Evolutionary conservation across 2,888 invertebrate genomes (phyloP).

Genomic region (Desoria tigrina): DNA sequence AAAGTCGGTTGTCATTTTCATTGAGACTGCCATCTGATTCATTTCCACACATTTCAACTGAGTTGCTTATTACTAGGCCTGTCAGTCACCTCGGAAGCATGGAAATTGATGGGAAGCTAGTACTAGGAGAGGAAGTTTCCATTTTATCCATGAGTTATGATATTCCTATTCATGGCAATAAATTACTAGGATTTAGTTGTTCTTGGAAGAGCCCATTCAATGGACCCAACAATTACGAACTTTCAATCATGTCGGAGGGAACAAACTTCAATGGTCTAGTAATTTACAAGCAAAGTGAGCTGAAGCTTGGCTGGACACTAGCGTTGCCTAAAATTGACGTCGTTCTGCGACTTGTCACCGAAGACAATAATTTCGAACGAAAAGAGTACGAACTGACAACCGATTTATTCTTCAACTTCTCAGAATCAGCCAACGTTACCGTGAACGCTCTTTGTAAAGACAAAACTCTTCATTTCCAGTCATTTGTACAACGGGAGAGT

Average conservation of each 20-base stretch:
- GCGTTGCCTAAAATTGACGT: constrained; percentile 8
- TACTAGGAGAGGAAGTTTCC: constrained; percentile 34
- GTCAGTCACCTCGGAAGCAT: constrained; percentile 20
- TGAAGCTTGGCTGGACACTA: constrained; percentile 33
- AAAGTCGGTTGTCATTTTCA: too few relatives aligned
- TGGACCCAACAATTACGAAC: constrained; percentile 33
- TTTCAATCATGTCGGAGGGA: too few relatives aligned
- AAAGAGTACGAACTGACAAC: background rate
- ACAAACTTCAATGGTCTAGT: constrained; percentile 40
- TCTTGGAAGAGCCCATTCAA: constrained; percentile 18
- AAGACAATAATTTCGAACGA: background rate
- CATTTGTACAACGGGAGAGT: background rate
- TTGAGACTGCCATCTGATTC: constrained; percentile 27
- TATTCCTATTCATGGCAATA: constrained; percentile 34
- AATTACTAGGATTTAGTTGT: background rate
- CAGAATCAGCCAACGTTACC: background rate
- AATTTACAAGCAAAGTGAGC: constrained; percentile 21
- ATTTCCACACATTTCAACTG: too few relatives aligned
- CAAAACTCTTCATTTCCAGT: background rate
- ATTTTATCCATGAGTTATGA: constrained; percentile 43
- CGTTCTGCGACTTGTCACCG: background rate
- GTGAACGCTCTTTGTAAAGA: constrained; percentile 4
- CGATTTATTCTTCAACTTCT: background rate
- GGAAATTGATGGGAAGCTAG: constrained; percentile 23
- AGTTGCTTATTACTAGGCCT: too few relatives aligned